These are phyloP conservation scores for Parnassius mnemosyne DNA, from an alignment of 2,888 invertebrate genomes.

Conservation along the genomic window DNA sequence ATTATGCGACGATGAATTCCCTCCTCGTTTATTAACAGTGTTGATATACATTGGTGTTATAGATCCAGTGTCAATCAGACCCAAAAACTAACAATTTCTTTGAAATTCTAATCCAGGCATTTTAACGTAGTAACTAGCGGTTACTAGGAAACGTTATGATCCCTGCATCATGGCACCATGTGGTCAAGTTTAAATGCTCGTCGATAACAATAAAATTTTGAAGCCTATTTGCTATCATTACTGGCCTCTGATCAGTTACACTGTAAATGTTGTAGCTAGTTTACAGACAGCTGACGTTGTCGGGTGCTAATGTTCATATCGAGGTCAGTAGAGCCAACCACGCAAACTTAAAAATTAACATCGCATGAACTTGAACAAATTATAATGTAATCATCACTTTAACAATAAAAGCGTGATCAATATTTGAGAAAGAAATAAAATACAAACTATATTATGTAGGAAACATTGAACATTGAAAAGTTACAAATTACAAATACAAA, in stretches of 20 bases:
- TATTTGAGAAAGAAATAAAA: not conserved
- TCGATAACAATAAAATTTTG: not conserved
- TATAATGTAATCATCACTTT: slow-evolving; percentile 33
- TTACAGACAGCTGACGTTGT: slow-evolving; percentile 45
- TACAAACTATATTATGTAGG: too few relatives aligned
- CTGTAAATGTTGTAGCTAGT: slow-evolving; percentile 46
- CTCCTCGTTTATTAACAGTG: too few relatives aligned
- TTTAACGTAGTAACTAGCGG: too few relatives aligned
- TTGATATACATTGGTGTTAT: too few relatives aligned
- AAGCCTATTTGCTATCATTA: slow-evolving; percentile 17
- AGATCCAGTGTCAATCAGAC: too few relatives aligned
- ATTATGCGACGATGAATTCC: too few relatives aligned
- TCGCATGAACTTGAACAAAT: slow-evolving; percentile 52
- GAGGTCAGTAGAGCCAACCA: slow-evolving; percentile 59
- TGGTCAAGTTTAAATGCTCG: too few relatives aligned
- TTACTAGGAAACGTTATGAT: too few relatives aligned
- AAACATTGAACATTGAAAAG: not conserved
- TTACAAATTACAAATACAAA: not conserved
- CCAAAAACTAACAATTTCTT: too few relatives aligned
- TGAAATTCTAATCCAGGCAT: too few relatives aligned
- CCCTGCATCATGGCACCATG: too few relatives aligned
- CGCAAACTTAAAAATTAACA: slow-evolving; percentile 42
- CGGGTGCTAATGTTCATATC: slow-evolving; percentile 58
- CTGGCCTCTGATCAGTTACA: slow-evolving; percentile 29
- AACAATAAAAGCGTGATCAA: slow-evolving; percentile 36